phyloP scores from a whole-genome alignment of 2,888 invertebrate species.

The Trachelus iudaicus region DNA sequence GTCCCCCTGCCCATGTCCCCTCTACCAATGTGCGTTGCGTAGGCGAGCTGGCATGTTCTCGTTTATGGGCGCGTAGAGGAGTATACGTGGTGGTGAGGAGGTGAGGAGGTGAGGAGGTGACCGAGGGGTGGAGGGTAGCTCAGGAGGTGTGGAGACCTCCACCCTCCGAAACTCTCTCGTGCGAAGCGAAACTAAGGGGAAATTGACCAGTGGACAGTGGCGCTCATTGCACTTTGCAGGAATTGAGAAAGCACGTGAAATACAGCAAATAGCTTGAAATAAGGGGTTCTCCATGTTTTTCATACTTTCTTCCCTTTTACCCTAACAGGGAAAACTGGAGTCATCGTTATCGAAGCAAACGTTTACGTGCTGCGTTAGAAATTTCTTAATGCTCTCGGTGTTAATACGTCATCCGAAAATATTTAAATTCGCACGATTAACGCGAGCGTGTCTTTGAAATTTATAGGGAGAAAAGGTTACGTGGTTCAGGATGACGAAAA shows the following conservation, averaged over 20 bases:
- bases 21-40: neutral
- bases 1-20: neutral
- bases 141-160: slow-evolving; percentile 37
- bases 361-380: neutral
- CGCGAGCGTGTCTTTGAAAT: neutral
- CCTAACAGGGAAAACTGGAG: neutral
- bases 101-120: slow-evolving; percentile 34
- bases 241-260: neutral
- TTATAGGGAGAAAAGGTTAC: neutral
- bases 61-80: slow-evolving; percentile 39
- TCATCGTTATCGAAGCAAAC: neutral
- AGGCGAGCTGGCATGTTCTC: slow-evolving; percentile 24
- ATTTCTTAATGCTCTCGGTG: neutral
- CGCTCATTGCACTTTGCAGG: slow-evolving; percentile 41
- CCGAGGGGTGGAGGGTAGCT: slow-evolving; percentile 23
- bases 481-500: neutral
- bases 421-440: neutral
- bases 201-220: slow-evolving; percentile 61
- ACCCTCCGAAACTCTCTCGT: slow-evolving; percentile 38
- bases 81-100: slow-evolving; percentile 38
- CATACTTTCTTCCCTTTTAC: neutral
- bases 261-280: neutral
- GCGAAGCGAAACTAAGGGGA: slow-evolving; percentile 55
- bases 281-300: neutral
- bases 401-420: neutral